Conservation (phyloP, 2,888 invertebrate genomes). For the Odontothrips loti region DNA sequence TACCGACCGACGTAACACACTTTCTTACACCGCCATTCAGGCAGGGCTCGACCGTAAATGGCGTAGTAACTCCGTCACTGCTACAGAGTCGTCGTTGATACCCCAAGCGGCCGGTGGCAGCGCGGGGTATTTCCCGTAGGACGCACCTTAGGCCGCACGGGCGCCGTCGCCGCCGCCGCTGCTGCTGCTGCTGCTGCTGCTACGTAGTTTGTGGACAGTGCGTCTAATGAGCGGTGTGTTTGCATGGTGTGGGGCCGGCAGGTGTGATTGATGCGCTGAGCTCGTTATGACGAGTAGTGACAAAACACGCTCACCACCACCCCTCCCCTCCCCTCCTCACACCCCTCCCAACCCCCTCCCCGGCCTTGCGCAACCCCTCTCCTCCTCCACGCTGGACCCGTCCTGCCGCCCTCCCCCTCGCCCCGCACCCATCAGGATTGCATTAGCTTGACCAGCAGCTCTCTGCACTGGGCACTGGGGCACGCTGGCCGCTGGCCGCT, state of each 20-base stretch:
- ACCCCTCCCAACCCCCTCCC: background rate
- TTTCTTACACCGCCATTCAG: too few relatives aligned
- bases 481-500: background rate
- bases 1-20: too few relatives aligned
- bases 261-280: background rate
- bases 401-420: background rate
- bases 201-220: too few relatives aligned
- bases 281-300: background rate
- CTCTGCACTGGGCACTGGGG: too few relatives aligned
- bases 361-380: conserved; percentile 1
- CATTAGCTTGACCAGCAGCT: conserved; percentile 3
- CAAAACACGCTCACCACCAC: background rate
- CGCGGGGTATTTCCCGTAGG: too few relatives aligned
- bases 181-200: too few relatives aligned
- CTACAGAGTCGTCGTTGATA: too few relatives aligned
- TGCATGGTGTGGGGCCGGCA: background rate
- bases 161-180: too few relatives aligned
- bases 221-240: background rate
- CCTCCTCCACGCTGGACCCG: background rate
- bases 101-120: too few relatives aligned
- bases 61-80: too few relatives aligned
- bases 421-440: conserved; percentile 15
- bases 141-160: too few relatives aligned
- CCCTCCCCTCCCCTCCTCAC: background rate
- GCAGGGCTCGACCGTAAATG: too few relatives aligned